phyloP scores from a whole-genome alignment of 35 echinoderm and acorn worm species.

The Nesometra sesokonis region DNA sequence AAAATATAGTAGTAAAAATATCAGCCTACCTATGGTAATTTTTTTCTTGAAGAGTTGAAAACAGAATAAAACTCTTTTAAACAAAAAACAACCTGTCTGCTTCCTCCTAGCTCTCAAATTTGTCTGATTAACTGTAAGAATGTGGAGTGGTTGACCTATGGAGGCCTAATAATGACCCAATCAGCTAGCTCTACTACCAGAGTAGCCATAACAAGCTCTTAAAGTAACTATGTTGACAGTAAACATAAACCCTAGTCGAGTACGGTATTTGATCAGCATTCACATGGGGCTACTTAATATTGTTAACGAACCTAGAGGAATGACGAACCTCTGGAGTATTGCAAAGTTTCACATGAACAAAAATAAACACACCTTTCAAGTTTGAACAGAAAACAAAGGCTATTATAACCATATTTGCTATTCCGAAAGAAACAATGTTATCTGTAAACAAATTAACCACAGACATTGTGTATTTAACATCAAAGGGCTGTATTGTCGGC shows the following conservation, averaged over 20 bases:
- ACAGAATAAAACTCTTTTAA: background rate
- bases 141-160: background rate
- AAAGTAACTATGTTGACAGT: background rate
- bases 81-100: background rate
- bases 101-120: background rate
- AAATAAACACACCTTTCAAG: background rate
- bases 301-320: background rate
- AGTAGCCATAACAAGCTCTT: background rate
- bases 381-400: background rate
- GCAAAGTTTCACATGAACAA: background rate
- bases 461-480: too few relatives aligned
- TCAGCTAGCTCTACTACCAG: background rate
- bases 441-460: too few relatives aligned
- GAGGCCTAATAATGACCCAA: background rate
- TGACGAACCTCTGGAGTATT: too few relatives aligned
- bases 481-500: too few relatives aligned
- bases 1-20: background rate
- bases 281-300: background rate
- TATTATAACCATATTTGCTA: background rate
- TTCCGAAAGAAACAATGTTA: background rate
- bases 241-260: background rate
- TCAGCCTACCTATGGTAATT: background rate
- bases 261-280: background rate
- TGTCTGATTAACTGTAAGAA: background rate
- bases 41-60: background rate